Base-by-base conservation (phyloP, 2,888 invertebrate genomes). In the Eristalis arbustorum region DNA sequence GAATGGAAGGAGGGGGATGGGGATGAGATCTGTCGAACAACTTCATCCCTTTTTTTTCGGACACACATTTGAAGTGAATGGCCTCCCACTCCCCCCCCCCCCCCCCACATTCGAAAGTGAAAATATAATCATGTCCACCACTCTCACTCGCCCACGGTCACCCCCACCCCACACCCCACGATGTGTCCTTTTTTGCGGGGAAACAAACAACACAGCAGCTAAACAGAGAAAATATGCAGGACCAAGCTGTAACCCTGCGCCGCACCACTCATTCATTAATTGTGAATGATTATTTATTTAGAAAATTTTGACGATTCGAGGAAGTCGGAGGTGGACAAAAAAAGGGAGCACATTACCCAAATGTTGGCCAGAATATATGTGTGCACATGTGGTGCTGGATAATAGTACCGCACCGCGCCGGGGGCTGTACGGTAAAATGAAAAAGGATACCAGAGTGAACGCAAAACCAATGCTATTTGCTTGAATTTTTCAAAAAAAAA, bases 221-320 rank as follows among this genome's bases (percentile, higher is more conserved):
- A 18, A 66, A 23, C 14, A 42, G n/a, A 78, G n/a, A 84, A 84
- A 49, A 49, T 49, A 49, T 49, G 49, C 64, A 84, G 64, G 84
- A 75, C 68, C 71, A 67, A 31, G 10, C 22, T 40, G 59, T 37
- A 59, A 72, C 67, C 72, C 77, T 62, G 31, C 64, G 5, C 64
- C 56, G 25, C 63, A 68, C 61, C 49, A 56, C 66, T 77, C 66
- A 78, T 79, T 83, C 83, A 87, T 87, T 87, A 87, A 87, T 87
- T 87, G 78, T 79, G 83, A 87, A 87, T 82, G 83, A 87, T 87
- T 87, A 87, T 87, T 87, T 87, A 87, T 87, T 87, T 87, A 87
- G 87, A 87, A 87, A 78, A 87, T 87, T 83, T 83, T 83, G 87
- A 83, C 77, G 87, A 78, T 84, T 84, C 75, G 31, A 37, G 62